Conservation (phyloP, 2,797 vertebrate genomes). For the Gila robusta region DNA sequence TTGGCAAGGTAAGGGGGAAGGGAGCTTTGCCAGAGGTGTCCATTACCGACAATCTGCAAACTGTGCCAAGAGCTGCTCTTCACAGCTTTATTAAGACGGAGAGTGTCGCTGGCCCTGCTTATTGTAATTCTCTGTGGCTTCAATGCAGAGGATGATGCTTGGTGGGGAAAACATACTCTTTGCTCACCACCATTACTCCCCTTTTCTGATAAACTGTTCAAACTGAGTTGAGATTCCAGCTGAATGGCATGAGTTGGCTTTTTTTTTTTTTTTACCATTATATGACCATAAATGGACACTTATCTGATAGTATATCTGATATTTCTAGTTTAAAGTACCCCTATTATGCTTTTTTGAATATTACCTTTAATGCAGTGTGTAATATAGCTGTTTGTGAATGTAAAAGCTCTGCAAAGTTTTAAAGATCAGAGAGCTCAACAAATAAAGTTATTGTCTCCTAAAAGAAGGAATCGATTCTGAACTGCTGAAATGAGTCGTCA, state of each 20-base stretch:
- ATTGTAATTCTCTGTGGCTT: conserved; percentile 6
- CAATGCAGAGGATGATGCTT: conserved; percentile 11
- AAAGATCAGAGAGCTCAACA: neutral
- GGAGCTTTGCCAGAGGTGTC: conserved; percentile 62
- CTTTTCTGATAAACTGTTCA: neutral
- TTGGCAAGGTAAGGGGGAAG: conserved; percentile 49
- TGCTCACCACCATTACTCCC: neutral
- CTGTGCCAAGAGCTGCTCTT: conserved; percentile 54
- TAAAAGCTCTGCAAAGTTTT: neutral
- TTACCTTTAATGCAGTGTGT: neutral
- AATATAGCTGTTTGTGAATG: neutral
- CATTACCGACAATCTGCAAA: conserved; percentile 56
- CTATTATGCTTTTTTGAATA: neutral
- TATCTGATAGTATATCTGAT: neutral
- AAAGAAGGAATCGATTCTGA: neutral
- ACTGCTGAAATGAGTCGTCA: neutral
- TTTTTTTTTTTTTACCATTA: neutral
- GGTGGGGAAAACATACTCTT: neutral
- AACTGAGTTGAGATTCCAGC: neutral
- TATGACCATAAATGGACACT: neutral
- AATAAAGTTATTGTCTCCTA: neutral
- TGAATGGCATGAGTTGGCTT: neutral
- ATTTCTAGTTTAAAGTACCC: neutral
- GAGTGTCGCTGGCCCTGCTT: conserved; percentile 7
- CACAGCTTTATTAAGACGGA: conserved; percentile 42